Evolutionary conservation across 2,797 vertebrate species (phyloP).

Genomic region (Pseudotriccus pelzelni): DNA sequence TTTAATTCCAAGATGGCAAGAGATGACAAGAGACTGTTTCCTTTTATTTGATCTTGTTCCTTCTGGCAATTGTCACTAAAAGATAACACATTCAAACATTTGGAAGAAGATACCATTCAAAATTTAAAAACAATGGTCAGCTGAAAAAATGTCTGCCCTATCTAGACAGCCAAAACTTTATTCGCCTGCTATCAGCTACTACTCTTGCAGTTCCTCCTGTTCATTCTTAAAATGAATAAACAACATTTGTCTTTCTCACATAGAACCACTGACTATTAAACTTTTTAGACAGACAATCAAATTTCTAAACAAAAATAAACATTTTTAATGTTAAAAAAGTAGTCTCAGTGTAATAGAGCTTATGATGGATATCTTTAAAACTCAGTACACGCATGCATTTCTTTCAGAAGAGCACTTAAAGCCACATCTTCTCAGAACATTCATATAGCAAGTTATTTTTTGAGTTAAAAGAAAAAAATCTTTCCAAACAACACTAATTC

Average conservation of each 20-base stretch:
- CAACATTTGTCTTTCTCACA: background rate
- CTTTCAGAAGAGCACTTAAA: background rate
- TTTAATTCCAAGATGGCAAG: background rate
- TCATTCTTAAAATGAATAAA: background rate
- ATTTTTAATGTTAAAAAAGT: background rate
- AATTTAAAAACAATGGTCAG: background rate
- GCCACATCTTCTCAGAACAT: background rate
- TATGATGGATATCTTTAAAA: background rate
- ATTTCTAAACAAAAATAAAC: background rate
- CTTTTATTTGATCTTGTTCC: background rate
- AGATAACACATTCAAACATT: background rate
- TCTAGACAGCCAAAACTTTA: background rate
- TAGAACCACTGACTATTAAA: background rate
- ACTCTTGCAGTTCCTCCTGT: background rate
- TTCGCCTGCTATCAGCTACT: fast-evolving
- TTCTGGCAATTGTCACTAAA: background rate
- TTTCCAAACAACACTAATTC: background rate
- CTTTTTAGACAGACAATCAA: background rate
- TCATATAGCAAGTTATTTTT: background rate
- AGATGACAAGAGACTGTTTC: background rate
- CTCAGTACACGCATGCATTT: background rate
- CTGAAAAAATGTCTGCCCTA: background rate
- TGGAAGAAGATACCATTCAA: background rate
- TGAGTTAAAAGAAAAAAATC: background rate
- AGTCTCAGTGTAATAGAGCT: fast-evolving